Evolutionary conservation across 1,140 invertebrate species (phyloP), one percentile per base, ranked within the genome.

Genomic region (Phymastichus coffea): DNA sequence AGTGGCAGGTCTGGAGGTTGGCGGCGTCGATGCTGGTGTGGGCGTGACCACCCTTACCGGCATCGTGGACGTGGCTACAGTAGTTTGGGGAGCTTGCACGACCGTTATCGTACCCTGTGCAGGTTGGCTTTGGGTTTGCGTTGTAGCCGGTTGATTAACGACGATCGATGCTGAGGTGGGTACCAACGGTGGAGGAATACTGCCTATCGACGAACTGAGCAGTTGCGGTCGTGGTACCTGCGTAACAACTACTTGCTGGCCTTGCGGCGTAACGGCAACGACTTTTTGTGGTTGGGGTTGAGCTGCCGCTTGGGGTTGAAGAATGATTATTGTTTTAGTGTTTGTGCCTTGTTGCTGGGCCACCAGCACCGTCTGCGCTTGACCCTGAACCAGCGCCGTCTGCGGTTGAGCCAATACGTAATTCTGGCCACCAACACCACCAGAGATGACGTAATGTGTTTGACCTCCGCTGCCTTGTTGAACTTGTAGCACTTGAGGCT

Each of bases 251-350:
- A 87, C 82, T 65, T 86, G 85, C 63, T 87, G 86, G 0, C 85
- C 85, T 61, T 87, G 85, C 0, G 83, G 83, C 2, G 85, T 86
- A n/a, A 87, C 81, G 33, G 87, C 83, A 1, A 88, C 84, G 67
- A 85, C 78, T 63, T 85, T 85, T 43, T 84, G 84, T 0, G 79
- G 69, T 14, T 70, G 69, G 1, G 63, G 65, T 35, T 72, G 73
- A 0, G 75, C 51, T 17, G 77, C 43, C 0, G 79, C 69, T 63
- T 87, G 86, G 23, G 86, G 86, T 64, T 89, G 87, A 14, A 89
- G 67, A 44, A 89, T 88, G 33, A 89, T 89, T 19, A 89, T 88
- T 0, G 88, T 89, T 64, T 89, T 89, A 0, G 86, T 80, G 12
- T 81, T 82, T 0, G 84, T 81, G 0, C 83, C 83, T 63, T 86